These are phyloP conservation scores for western clawed frog (Xenopus tropicalis) DNA, from an alignment of 2,113 vertebrate species.

Conservation along the genomic window UCB_Xtro_10.0 CM004448.2:68371501-68372000, in stretches of 20 bases:
- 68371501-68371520: too few relatives aligned
- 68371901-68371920: slow-evolving; percentile 44
- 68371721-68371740: slow-evolving; percentile 19
- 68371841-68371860: slow-evolving; percentile 43
- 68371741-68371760: slow-evolving; percentile 36
- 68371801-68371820: slow-evolving; percentile 32
- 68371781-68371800: slow-evolving; percentile 27
- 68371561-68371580: slow-evolving; percentile 2
- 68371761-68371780: slow-evolving; percentile 22
- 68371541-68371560: neutral
- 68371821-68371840: slow-evolving; percentile 37
- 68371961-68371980: slow-evolving; percentile 40
- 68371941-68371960: slow-evolving; percentile 45
- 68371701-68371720: slow-evolving; percentile 34
- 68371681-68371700: slow-evolving; percentile 20
- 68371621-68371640: slow-evolving; percentile 38
- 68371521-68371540: too few relatives aligned
- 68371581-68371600: slow-evolving; percentile 24
- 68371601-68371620: slow-evolving; percentile 18
- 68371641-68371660: slow-evolving; percentile 37
- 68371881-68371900: slow-evolving; percentile 37
- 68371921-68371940: slow-evolving; percentile 44
- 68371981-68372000: slow-evolving; percentile 43
- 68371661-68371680: slow-evolving; percentile 27
- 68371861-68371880: slow-evolving; percentile 44